Base-by-base conservation (phyloP, 1,140 invertebrate species). In the Aphelinus atriplicis region DNA sequence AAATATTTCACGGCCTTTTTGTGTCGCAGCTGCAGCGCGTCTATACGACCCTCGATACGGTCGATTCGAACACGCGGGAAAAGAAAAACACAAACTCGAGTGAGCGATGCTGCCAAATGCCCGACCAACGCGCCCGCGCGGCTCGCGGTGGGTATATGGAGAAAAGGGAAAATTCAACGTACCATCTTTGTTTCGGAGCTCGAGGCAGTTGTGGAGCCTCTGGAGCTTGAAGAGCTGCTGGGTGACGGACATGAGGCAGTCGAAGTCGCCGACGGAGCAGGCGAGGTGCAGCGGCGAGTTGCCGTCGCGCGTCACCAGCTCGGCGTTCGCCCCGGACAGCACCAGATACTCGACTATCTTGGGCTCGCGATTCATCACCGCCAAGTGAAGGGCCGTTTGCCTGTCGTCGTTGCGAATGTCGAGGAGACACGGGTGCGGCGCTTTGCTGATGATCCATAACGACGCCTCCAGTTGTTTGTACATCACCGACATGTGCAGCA, bases 401-500 rank as follows among this genome's bases (percentile, higher is more conserved):
- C 88, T 89, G 56, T 89, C 82, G 82, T 94, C 90, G 84, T 94
- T 94, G 51, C 87, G 3, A 0, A 93, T 91, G 81, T 94, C 91
- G 5, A 95, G 85, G 26, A 93, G 89, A 46, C 88, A 89, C 4
- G 92, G 90, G 84, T 92, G 90, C 3, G 93, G 93, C 2, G 91
- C 90, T 81, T 93, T 89, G 57, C 89, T 86, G 58, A 95, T 91
- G 5, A 95, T 84, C 45, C 89, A 89, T 69, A 90, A 87, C 0
- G 93, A 90, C 42, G 91, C 91, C 78, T 94, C 91, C 26, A 91
- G 84, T 77, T 90, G 90, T 3, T 91, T 91, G 80, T 92, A 90
- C 60, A 94, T 90, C 60, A 96, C 92, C n/a, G 94, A 92, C 73
- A 94, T 89, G 84, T 96, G 95, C 58, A 96, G 87, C 80, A 92